Evolutionary conservation across 2,888 invertebrate genomes (phyloP).

Genomic region (Desoria tigrina): DNA sequence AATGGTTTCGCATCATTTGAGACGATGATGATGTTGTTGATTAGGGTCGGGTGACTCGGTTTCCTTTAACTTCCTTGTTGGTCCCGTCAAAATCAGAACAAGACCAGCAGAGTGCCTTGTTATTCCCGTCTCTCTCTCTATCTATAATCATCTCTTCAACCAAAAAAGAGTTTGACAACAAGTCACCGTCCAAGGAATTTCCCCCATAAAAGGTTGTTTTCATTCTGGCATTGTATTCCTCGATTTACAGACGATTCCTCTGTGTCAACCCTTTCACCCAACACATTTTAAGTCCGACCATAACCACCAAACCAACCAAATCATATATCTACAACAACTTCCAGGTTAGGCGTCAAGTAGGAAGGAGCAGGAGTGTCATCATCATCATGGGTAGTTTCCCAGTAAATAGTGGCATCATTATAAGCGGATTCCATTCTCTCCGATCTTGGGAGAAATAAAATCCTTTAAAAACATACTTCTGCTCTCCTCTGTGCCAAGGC

Average conservation of each 20-base stretch:
- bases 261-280: background rate
- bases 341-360: no score
- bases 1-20: slow-evolving; percentile 19
- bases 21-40: slow-evolving; percentile 16
- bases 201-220: slow-evolving; percentile 15
- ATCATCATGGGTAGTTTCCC: slow-evolving; percentile 5
- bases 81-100: slow-evolving; percentile 2
- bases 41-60: slow-evolving; percentile 6
- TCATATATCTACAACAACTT: no score
- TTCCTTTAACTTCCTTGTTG: background rate
- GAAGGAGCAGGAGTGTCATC: slow-evolving; percentile 3
- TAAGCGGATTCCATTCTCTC: slow-evolving; percentile 14
- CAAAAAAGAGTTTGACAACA: slow-evolving; percentile 3
- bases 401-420: slow-evolving; percentile 16
- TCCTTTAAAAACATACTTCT: slow-evolving; percentile 33
- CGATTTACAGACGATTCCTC: slow-evolving; percentile 2
- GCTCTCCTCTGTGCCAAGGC: background rate
- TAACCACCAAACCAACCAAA: no score
- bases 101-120: background rate
- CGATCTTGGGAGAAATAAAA: slow-evolving; percentile 18
- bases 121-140: background rate
- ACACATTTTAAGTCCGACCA: no score
- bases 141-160: background rate
- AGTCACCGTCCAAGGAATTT: no score
- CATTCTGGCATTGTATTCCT: background rate